Evolutionary conservation across 2,888 invertebrate species (phyloP).

Genomic region (Tipula vernalis): DNA sequence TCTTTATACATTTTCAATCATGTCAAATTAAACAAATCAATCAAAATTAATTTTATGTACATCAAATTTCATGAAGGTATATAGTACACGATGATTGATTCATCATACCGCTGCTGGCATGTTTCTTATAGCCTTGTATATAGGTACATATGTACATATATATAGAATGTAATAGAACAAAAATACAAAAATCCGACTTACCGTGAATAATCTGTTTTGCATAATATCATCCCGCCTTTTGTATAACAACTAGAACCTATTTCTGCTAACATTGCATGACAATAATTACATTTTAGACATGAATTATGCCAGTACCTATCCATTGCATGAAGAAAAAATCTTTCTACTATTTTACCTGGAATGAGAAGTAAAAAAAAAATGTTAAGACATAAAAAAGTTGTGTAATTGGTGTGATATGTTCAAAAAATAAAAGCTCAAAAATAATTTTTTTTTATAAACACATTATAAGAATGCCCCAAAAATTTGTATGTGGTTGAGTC

Average conservation of each 20-base stretch:
- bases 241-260: constrained; percentile 86
- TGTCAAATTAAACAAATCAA: constrained; percentile 4
- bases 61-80: background rate
- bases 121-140: background rate
- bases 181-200: constrained; percentile 38
- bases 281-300: constrained; percentile 88
- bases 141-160: background rate
- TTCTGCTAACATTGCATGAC: constrained; percentile 79
- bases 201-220: constrained; percentile 92
- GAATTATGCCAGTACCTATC: constrained; percentile 95
- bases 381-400: background rate
- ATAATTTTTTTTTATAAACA: no score
- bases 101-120: background rate
- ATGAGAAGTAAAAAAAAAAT: constrained; percentile 11
- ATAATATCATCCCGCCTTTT: constrained; percentile 87
- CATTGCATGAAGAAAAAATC: constrained; percentile 81
- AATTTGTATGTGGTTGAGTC: no score
- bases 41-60: background rate
- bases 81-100: background rate
- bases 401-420: no score
- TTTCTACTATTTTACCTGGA: constrained; percentile 68
- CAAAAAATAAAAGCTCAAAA: background rate
- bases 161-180: background rate
- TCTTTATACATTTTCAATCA: background rate
- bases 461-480: no score